Evolutionary conservation across 1,140 invertebrate species (phyloP).

Genomic region (Euwallacea fornicatus): DNA sequence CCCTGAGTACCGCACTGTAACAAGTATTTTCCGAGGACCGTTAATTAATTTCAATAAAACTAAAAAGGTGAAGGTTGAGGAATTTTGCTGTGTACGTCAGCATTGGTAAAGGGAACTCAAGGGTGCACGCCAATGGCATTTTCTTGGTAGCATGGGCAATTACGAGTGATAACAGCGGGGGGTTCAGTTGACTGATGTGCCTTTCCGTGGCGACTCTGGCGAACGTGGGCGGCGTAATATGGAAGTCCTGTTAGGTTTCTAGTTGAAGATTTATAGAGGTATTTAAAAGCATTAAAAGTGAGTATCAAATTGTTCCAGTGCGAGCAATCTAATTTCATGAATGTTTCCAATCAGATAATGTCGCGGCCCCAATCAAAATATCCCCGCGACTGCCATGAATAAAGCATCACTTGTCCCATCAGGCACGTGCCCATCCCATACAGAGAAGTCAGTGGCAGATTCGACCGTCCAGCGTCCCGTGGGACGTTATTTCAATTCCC

Average conservation of each 20-base stretch:
- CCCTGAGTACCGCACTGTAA: slow-evolving; percentile 17
- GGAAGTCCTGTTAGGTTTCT: slow-evolving; percentile 8
- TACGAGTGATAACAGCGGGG: slow-evolving; percentile 23
- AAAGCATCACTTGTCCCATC: not conserved
- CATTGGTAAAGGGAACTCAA: not conserved
- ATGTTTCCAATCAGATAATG: too few species aligned
- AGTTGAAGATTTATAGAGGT: slow-evolving; percentile 2
- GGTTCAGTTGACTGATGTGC: slow-evolving; percentile 21
- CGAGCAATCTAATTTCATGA: too few species aligned
- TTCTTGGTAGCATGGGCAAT: slow-evolving; percentile 10
- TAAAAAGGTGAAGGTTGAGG: slow-evolving; percentile 36
- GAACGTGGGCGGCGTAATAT: slow-evolving; percentile 25
- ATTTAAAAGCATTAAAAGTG: too few species aligned
- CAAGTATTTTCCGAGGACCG: slow-evolving; percentile 33
- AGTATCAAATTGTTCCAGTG: too few species aligned
- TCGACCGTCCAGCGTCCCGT: not conserved
- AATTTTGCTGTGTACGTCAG: slow-evolving; percentile 13
- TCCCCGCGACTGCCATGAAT: not conserved
- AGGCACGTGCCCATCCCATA: not conserved
- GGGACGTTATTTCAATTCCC: not conserved
- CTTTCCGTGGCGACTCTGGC: slow-evolving; percentile 1
- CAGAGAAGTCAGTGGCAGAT: not conserved
- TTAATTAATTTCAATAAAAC: slow-evolving; percentile 39
- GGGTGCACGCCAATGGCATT: slow-evolving; percentile 4
- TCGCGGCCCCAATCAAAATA: not conserved